Percentiles rank a stretch among this genome's conserved stretches.
phyloP scores from a whole-genome alignment of 2,113 vertebrate species.

The Cyanoramphus novaezelandiae region DNA sequence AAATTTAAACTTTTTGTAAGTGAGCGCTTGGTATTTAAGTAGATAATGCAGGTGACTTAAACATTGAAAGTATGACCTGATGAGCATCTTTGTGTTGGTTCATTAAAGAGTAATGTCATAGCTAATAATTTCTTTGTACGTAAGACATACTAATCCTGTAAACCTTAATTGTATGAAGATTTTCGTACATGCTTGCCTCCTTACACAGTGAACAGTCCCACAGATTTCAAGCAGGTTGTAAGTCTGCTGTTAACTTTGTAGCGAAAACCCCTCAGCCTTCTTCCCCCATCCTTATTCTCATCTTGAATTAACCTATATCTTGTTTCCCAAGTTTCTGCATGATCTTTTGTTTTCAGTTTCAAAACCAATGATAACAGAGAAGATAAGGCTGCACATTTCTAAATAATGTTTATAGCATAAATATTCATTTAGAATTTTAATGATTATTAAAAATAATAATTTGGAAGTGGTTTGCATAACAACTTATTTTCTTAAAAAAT shows the following conservation, averaged over 20 bases:
- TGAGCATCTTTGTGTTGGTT: slow-evolving; percentile 26
- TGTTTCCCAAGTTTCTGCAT: background rate
- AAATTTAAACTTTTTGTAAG: background rate
- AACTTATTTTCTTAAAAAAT: slow-evolving; percentile 44
- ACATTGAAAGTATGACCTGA: background rate
- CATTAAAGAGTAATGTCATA: slow-evolving; percentile 36
- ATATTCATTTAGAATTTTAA: background rate
- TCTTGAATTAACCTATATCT: background rate
- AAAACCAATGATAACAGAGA: background rate
- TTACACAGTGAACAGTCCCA: background rate
- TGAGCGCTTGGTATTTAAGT: background rate
- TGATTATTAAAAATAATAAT: background rate
- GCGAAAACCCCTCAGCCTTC: background rate
- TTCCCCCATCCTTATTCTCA: background rate
- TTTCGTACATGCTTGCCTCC: background rate
- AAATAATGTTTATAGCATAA: background rate
- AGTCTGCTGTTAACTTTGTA: background rate
- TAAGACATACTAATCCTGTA: slow-evolving; percentile 22
- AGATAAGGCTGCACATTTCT: background rate
- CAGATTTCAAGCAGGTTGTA: background rate
- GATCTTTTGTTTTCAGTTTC: background rate
- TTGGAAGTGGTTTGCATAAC: background rate
- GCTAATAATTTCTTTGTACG: slow-evolving; percentile 22
- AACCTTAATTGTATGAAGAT: background rate
- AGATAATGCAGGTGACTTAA: background rate